Evolutionary conservation across 1,140 invertebrate genomes (phyloP), one percentile per base, ranked within the genome.

Genomic region (Leptoteleia sp.): DNA sequence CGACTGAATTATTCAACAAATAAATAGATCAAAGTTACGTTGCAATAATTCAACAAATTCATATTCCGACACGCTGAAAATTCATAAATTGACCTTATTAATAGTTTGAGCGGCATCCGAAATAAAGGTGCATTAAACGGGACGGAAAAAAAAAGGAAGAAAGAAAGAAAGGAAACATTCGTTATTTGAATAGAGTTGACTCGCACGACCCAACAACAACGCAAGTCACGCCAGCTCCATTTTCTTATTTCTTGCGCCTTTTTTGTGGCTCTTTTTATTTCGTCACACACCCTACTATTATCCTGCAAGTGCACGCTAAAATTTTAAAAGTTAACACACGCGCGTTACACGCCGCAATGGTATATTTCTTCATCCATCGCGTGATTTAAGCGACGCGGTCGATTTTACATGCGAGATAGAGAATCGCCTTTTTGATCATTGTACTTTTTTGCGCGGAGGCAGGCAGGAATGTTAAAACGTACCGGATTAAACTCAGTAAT

Each of bases 201-300:
- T 55, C 3, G 11, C 11, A 12, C 22, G 52, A 29, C 37, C 29
- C 16, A 35, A 35, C 31, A 31, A 48, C 5, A 13, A 16, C 1
- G 3, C 13, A 8, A 38, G 57, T 62, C 57, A 62, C 57, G 57
- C 57, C 5, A 62, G 13, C 27, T 62, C 57, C 12, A 38, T 48
- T 47, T 62, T 62, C 57, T 38, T 27, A 13, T 62, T 48, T 19
- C 29, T 37, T 38, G 57, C 31, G 19, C 57, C 29, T n/a, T 62
- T 62, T 62, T 62, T 62, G 42, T 62, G 9, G 13, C 33, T 11
- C 8, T 48, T 48, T 37, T 59, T 59, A 33, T 48, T 62, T 62
- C 13, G 29, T 38, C 31, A 45, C 40, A 59, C 15, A 33, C 40
- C 40, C 40, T 33, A 40, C 17, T 8, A 45, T 59, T 59, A 59